Evolutionary conservation across 2,797 vertebrate genomes (phyloP).

Genomic region (Peromyscus aztecus): DNA sequence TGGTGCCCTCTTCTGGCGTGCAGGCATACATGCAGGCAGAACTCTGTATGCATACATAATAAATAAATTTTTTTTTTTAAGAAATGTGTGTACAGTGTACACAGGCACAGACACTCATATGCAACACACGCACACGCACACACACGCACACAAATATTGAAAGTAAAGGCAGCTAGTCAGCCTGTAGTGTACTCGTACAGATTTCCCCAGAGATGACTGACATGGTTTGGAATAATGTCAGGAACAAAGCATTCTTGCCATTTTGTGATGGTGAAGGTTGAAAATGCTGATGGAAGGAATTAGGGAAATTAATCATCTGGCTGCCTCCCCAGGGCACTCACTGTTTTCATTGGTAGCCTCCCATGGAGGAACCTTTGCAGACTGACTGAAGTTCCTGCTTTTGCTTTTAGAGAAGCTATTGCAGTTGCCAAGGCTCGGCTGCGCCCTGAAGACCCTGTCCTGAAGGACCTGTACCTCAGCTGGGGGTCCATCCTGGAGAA

Average conservation of each 20-base stretch:
- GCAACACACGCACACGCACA: background rate
- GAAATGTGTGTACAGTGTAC: background rate
- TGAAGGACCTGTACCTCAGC: constrained; percentile 93
- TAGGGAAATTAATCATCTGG: background rate
- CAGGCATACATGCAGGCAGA: too few relatives aligned
- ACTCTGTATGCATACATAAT: too few relatives aligned
- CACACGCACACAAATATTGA: background rate
- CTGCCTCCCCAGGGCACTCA: background rate
- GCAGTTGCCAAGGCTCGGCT: constrained; percentile 95
- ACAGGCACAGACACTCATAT: background rate
- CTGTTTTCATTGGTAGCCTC: background rate
- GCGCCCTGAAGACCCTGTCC: constrained; percentile 92
- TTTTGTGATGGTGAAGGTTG: background rate
- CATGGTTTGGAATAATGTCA: background rate
- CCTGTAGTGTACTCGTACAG: background rate
- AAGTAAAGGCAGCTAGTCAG: background rate
- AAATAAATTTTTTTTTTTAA: too few relatives aligned
- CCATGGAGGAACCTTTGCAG: background rate
- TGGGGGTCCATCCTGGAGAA: constrained; percentile 96
- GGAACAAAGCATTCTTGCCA: background rate
- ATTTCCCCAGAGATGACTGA: background rate
- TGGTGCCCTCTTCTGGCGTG: too few relatives aligned
- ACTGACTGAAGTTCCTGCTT: background rate
- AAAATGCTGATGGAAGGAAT: background rate
- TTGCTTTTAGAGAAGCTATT: constrained; percentile 93